phyloP scores from a whole-genome alignment of 2,113 vertebrate species.

The Saimiri boliviensis region DNA sequence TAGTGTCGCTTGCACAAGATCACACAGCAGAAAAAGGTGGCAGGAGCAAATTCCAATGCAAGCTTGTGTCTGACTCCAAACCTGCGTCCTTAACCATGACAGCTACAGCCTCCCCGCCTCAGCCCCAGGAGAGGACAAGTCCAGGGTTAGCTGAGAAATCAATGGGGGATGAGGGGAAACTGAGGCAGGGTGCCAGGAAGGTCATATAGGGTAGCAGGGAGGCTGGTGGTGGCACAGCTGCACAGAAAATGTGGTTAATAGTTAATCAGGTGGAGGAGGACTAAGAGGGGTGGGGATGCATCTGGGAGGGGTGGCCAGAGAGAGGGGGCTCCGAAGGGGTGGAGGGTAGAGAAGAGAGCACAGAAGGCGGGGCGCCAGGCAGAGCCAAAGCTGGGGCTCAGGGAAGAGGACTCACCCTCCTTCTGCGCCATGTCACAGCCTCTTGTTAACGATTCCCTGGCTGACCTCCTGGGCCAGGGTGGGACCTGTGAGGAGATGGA shows the following conservation, averaged over 20 bases:
- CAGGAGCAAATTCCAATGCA: not conserved
- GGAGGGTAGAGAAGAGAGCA: not conserved
- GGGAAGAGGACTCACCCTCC: conserved; percentile 73
- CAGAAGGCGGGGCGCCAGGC: not conserved
- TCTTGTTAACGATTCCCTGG: conserved; percentile 79
- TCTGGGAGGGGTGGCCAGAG: not conserved
- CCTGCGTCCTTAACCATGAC: not conserved
- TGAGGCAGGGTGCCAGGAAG: conserved; percentile 54
- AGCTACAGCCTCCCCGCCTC: not conserved
- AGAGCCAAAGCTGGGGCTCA: not conserved
- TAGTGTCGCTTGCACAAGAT: not conserved
- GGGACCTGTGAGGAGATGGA: conserved; percentile 70
- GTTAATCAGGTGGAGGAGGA: conserved; percentile 20
- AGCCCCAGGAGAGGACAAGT: not conserved
- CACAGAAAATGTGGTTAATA: conserved; percentile 52
- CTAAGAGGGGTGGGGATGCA: not conserved
- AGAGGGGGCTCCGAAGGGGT: not conserved
- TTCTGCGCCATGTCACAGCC: conserved; percentile 80
- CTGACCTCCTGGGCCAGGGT: conserved; percentile 71
- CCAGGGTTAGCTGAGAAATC: not conserved
- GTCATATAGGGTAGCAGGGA: not conserved
- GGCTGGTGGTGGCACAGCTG: not conserved
- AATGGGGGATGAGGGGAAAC: conserved; percentile 52
- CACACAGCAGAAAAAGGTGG: not conserved
- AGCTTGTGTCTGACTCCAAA: not conserved